These are phyloP conservation scores for Porites divaricata DNA, from an alignment of 92 coral and sea anemone genomes.

Conservation along the genomic window DNA sequence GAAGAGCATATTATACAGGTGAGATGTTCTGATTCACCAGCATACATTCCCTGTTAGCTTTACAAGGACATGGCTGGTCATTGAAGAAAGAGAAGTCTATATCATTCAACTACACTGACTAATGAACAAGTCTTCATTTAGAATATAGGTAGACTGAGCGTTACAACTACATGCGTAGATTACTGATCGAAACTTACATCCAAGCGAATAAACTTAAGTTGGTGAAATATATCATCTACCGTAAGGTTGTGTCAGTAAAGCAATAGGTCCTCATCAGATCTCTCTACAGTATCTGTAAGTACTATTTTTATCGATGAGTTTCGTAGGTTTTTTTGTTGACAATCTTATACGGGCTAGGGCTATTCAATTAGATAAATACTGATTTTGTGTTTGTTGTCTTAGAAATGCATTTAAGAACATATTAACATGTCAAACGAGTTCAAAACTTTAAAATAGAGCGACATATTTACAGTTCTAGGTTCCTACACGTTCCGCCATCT, in stretches of 20 bases:
- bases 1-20: too few species aligned
- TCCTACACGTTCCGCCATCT: constrained; percentile 38
- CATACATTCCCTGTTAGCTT: background rate
- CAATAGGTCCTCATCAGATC: background rate
- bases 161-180: background rate
- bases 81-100: constrained; percentile 21
- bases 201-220: constrained; percentile 11
- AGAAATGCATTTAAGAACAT: constrained; percentile 20
- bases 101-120: background rate
- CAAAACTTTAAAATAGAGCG: constrained; percentile 1
- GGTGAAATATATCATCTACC: constrained; percentile 8
- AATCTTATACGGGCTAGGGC: background rate
- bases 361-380: background rate
- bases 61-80: constrained; percentile 2
- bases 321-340: background rate
- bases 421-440: too few species aligned
- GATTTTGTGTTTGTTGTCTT: constrained; percentile 20
- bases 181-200: background rate
- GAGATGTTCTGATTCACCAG: constrained; percentile 1
- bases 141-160: background rate
- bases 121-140: background rate
- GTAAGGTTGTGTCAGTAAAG: background rate
- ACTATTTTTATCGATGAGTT: constrained; percentile 3
- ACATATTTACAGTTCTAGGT: constrained; percentile 27
- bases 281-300: too few species aligned